Conservation (phyloP, 2,888 invertebrate species). For the Callosobruchus maculatus region DNA sequence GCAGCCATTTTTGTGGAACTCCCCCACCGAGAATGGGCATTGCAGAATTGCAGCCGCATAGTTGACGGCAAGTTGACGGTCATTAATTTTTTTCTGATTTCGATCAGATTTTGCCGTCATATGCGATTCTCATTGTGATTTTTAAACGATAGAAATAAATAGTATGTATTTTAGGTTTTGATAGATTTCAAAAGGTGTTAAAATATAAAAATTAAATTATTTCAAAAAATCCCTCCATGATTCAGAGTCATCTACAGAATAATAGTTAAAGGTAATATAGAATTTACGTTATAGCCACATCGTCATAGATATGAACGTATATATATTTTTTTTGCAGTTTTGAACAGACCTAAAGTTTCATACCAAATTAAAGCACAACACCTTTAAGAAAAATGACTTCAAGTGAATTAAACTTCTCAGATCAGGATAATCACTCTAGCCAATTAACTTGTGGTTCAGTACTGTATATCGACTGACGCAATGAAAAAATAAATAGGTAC, state of each 20-base stretch:
- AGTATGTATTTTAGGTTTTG: not conserved
- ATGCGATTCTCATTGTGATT: not conserved
- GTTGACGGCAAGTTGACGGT: not conserved
- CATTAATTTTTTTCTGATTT: not conserved
- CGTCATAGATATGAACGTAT: too few relatives aligned
- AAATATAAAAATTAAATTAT: not conserved
- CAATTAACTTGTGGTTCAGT: too few relatives aligned
- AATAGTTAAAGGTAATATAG: not conserved
- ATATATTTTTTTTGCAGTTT: too few relatives aligned
- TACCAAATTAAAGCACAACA: too few relatives aligned
- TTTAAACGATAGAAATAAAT: not conserved
- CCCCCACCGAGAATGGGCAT: slow-evolving; percentile 39
- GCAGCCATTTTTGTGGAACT: slow-evolving; percentile 48
- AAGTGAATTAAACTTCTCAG: too few relatives aligned
- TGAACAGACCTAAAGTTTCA: too few relatives aligned
- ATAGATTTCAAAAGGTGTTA: not conserved
- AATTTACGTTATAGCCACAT: too few relatives aligned
- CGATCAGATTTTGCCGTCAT: not conserved
- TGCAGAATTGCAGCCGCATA: not conserved
- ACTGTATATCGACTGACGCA: too few relatives aligned
- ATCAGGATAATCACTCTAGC: too few relatives aligned
- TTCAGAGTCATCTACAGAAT: not conserved
- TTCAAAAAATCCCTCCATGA: not conserved
- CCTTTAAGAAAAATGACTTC: too few relatives aligned
- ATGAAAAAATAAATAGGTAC: too few relatives aligned